Evolutionary conservation across 2,888 invertebrate genomes (phyloP).

Genomic region (Pristionchus mayeri): DNA sequence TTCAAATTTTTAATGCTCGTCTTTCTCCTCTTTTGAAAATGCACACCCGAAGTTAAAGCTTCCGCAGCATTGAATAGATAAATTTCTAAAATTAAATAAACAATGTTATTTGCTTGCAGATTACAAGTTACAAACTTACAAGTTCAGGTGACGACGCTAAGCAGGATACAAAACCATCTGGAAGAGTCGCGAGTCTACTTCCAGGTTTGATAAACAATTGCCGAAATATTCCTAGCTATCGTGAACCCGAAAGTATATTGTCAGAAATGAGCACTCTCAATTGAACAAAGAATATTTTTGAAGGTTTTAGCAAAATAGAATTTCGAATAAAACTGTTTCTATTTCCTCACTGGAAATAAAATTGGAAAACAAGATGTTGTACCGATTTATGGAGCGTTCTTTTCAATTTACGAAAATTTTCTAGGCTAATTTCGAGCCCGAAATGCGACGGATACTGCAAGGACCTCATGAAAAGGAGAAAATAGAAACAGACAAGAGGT

Average conservation of each 20-base stretch:
- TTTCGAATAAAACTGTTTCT: background rate
- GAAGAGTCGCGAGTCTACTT: background rate
- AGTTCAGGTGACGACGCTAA: background rate
- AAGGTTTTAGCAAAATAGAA: no score
- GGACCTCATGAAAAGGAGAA: background rate
- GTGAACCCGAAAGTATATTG: no score
- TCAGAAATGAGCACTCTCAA: no score
- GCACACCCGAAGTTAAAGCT: no score
- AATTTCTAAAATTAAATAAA: no score
- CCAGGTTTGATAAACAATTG: background rate
- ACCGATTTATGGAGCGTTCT: background rate
- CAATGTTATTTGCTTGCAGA: no score
- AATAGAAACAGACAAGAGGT: background rate
- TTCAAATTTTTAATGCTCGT: no score
- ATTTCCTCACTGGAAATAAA: background rate
- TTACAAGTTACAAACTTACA: background rate
- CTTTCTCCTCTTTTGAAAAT: no score
- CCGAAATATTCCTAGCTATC: no score
- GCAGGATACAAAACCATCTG: background rate
- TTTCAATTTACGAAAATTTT: background rate
- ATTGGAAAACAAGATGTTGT: background rate
- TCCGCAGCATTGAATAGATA: no score
- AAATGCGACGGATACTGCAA: background rate
- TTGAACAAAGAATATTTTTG: no score
- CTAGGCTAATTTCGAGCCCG: slow-evolving; percentile 22